phyloP scores from a whole-genome alignment of 2,113 vertebrate species.

The Salvelinus alpinus region DNA sequence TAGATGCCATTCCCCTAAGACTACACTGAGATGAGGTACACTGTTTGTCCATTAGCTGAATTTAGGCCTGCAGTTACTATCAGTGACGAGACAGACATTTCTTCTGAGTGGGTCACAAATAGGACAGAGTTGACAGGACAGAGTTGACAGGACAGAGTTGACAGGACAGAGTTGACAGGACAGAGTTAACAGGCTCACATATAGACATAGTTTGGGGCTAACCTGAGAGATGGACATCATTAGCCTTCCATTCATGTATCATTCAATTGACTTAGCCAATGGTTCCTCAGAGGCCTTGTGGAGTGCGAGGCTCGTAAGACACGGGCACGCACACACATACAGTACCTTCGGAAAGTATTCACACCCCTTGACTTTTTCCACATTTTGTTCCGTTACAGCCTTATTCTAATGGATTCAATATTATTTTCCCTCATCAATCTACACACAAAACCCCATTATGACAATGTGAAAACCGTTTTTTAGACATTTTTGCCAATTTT shows the following conservation, averaged over 20 bases:
- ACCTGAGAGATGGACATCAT: not conserved
- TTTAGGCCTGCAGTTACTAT: not conserved
- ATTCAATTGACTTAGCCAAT: not conserved
- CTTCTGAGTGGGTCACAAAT: not conserved
- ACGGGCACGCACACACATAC: too few relatives aligned
- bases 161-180: not conserved
- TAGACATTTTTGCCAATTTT: too few relatives aligned
- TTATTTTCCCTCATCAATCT: too few relatives aligned
- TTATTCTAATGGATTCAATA: too few relatives aligned
- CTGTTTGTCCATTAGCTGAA: not conserved
- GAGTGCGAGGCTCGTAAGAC: too few relatives aligned
- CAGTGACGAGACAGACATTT: not conserved
- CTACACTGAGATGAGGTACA: not conserved
- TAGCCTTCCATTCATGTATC: not conserved
- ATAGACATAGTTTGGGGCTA: not conserved
- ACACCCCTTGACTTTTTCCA: too few relatives aligned
- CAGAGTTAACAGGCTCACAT: not conserved
- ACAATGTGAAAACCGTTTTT: too few relatives aligned
- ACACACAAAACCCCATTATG: too few relatives aligned
- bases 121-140: not conserved
- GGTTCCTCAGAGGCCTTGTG: too few relatives aligned
- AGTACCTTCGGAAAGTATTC: too few relatives aligned
- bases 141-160: too few relatives aligned
- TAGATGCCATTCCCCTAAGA: not conserved
- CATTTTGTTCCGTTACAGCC: too few relatives aligned